A percentile compares a stretch with the other conserved stretches of the same genome.
These are phyloP conservation scores for Tragulus kanchil DNA, from an alignment of 2,113 vertebrate species.

Conservation along the genomic window DNA sequence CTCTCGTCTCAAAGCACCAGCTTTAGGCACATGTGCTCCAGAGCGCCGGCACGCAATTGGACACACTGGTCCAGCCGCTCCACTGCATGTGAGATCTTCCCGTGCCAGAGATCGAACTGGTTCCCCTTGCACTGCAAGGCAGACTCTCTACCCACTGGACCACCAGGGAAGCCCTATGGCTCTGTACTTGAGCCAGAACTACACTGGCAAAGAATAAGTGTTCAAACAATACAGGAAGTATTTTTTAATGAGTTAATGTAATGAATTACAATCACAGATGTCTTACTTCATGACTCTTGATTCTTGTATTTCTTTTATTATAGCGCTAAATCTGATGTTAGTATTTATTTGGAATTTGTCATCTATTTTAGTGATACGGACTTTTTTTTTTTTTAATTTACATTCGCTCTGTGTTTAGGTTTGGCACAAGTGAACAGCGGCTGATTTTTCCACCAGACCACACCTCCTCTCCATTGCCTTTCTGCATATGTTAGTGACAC, in stretches of 20 bases:
- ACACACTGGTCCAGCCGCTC: too few species aligned
- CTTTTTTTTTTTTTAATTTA: neutral
- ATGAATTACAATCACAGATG: neutral
- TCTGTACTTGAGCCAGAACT: neutral
- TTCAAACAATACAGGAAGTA: neutral
- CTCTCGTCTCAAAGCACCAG: too few species aligned
- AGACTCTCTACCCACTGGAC: too few species aligned
- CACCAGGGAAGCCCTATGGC: too few species aligned
- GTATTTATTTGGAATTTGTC: neutral
- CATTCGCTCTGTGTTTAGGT: neutral
- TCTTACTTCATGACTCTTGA: constrained; percentile 15
- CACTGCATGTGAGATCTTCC: too few species aligned
- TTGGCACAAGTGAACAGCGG: neutral
- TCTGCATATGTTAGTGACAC: neutral
- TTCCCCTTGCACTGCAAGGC: too few species aligned
- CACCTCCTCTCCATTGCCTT: neutral
- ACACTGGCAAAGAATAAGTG: neutral
- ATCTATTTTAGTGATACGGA: too few species aligned
- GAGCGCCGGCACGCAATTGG: too few species aligned
- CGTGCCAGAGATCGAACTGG: too few species aligned
- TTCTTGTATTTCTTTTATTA: neutral
- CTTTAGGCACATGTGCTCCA: too few species aligned
- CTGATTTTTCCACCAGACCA: neutral
- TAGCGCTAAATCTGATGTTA: neutral
- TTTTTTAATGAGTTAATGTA: constrained; percentile 37